phyloP scores from a whole-genome alignment of 2,888 invertebrate genomes.

The Tromatobia lineatoria region DNA sequence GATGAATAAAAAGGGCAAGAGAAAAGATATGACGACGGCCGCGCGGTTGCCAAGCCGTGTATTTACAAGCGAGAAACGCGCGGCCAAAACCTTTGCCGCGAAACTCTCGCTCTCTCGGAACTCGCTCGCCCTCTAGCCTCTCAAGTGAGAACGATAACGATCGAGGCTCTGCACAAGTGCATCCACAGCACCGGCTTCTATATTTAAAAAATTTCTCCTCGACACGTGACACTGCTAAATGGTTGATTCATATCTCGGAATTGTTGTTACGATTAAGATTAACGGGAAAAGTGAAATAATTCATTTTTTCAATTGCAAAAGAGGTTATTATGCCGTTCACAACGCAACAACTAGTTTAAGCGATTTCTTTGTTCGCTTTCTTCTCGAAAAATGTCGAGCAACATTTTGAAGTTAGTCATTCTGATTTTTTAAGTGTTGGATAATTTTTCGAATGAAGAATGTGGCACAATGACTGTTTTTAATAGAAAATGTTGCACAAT shows the following conservation, averaged over 20 bases:
- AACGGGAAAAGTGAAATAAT: too few relatives aligned
- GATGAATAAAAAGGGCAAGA: conserved; percentile 51
- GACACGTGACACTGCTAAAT: conserved; percentile 38
- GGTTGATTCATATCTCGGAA: conserved; percentile 46
- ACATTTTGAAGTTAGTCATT: too few relatives aligned
- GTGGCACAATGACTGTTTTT: too few relatives aligned
- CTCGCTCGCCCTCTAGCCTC: conserved; percentile 6
- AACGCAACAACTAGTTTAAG: too few relatives aligned
- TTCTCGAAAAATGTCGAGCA: too few relatives aligned
- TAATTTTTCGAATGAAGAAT: too few relatives aligned
- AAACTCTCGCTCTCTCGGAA: conserved; percentile 9
- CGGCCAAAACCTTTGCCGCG: conserved; percentile 39
- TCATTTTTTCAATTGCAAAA: too few relatives aligned
- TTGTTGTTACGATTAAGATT: conserved; percentile 42
- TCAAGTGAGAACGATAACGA: conserved; percentile 64
- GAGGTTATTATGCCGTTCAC: too few relatives aligned
- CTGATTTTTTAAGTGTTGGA: too few relatives aligned
- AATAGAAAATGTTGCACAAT: too few relatives aligned
- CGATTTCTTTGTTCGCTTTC: too few relatives aligned
- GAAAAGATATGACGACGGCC: conserved; percentile 50
- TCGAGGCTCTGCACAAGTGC: conserved; percentile 60
- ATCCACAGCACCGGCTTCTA: conserved; percentile 39
- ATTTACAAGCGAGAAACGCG: conserved; percentile 54
- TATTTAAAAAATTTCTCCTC: conserved; percentile 33
- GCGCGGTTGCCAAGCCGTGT: conserved; percentile 66